These are phyloP conservation scores for Siniperca obscura DNA, from an alignment of 2,797 vertebrate species.

Conservation along the genomic window DNA sequence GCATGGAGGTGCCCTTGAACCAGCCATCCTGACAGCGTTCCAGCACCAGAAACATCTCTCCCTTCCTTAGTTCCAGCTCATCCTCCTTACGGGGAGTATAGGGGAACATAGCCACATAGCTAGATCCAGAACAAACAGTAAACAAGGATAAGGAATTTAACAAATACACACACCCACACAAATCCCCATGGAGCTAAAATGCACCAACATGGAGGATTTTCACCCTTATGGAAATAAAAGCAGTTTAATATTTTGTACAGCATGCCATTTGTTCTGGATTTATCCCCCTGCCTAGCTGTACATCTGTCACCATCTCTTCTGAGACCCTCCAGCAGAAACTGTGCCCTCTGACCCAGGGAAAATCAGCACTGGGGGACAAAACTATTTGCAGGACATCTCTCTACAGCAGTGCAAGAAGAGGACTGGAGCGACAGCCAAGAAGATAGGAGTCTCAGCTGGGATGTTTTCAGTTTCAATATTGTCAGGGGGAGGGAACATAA, in stretches of 20 bases:
- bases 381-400: conserved; percentile 61
- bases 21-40: conserved; percentile 99
- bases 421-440: conserved; percentile 27
- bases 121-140: conserved; percentile 62
- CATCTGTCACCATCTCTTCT: conserved; percentile 61
- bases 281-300: conserved; percentile 27
- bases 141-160: conserved; percentile 24
- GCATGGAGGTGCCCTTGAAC: conserved; percentile 99
- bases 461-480: conserved; percentile 60
- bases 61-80: conserved; percentile 97
- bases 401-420: conserved; percentile 37
- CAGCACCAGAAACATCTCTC: conserved; percentile 98
- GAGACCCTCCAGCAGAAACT: conserved; percentile 53
- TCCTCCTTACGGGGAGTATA: conserved; percentile 97
- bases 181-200: not conserved
- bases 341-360: conserved; percentile 58
- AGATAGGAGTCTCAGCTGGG: conserved; percentile 51
- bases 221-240: conserved; percentile 2
- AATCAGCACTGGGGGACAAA: conserved; percentile 63
- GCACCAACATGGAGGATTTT: not conserved
- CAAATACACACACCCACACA: not conserved
- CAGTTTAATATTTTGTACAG: conserved; percentile 14
- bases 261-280: conserved; percentile 47
- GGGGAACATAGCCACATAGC: conserved; percentile 96
- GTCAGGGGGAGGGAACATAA: conserved; percentile 36